A percentile compares a stretch with the other conserved stretches of the same genome.
Conservation (phyloP, 2,888 invertebrate species). For the Epistrophe grossulariae region DNA sequence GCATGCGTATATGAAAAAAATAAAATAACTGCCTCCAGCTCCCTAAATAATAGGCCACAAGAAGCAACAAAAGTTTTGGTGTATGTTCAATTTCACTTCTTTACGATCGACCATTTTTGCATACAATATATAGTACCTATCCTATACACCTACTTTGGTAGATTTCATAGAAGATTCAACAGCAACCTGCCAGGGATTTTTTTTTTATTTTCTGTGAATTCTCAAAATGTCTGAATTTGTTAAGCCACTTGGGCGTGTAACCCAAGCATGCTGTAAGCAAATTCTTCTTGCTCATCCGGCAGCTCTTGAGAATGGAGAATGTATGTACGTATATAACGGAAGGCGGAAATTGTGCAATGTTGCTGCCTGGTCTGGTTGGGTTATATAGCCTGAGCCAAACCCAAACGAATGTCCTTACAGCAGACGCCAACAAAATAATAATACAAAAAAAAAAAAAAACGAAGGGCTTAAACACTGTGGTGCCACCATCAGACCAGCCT, state of each 20-base stretch:
- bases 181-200: slow-evolving; percentile 13
- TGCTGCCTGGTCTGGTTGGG: slow-evolving; percentile 2
- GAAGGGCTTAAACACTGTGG: slow-evolving; percentile 17
- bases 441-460: not conserved
- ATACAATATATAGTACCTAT: not conserved
- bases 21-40: not conserved
- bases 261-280: slow-evolving; percentile 35
- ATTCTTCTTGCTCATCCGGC: slow-evolving; percentile 27
- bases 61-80: not conserved
- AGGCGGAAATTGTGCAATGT: slow-evolving; percentile 31
- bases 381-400: not conserved
- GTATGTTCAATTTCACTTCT: not conserved
- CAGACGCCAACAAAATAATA: slow-evolving; percentile 24
- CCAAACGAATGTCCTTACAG: slow-evolving; percentile 21
- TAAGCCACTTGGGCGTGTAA: slow-evolving; percentile 25
- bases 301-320: not conserved
- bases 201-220: slow-evolving; percentile 14
- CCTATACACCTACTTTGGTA: not conserved
- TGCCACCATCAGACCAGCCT: not conserved
- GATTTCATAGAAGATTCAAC: slow-evolving; percentile 1
- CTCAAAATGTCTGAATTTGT: slow-evolving; percentile 25
- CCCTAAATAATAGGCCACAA: not conserved
- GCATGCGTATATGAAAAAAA: too few species aligned
- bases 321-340: not conserved
- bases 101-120: slow-evolving; percentile 4